A percentile compares a stretch with the other conserved stretches of the same genome.
Evolutionary conservation across 2,888 invertebrate genomes (phyloP).

Genomic region (Drosophila diplacantha): DNA sequence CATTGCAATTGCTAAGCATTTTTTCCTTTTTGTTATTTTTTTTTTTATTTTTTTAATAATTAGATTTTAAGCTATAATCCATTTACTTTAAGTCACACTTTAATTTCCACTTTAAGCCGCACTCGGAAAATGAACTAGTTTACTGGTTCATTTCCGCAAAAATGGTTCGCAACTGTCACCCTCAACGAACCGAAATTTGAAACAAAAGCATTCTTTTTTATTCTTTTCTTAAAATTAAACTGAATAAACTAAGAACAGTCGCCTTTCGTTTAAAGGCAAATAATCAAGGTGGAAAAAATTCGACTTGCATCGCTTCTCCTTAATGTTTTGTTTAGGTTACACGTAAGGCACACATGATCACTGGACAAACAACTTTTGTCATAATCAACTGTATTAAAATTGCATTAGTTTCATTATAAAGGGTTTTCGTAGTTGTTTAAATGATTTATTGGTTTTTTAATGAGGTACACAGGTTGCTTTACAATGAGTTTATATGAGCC

Average conservation of each 20-base stretch:
- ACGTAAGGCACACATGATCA: slow-evolving; percentile 32
- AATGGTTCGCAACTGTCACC: slow-evolving; percentile 4
- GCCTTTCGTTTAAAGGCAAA: background rate
- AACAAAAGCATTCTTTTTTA: slow-evolving; percentile 2
- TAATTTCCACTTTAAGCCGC: background rate
- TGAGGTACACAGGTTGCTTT: slow-evolving; percentile 16
- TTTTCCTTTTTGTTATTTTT: no score
- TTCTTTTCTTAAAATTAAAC: slow-evolving; percentile 7
- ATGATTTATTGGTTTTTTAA: slow-evolving; percentile 18
- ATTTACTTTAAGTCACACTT: background rate
- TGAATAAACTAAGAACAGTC: slow-evolving; percentile 28
- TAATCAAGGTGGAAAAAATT: slow-evolving; percentile 3
- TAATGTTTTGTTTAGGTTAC: slow-evolving; percentile 11
- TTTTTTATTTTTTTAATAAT: no score
- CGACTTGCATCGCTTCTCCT: slow-evolving; percentile 4
- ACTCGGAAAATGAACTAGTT: background rate
- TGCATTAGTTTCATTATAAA: background rate
- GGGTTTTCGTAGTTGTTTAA: background rate
- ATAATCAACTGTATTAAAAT: background rate
- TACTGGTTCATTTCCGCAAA: slow-evolving; percentile 4
- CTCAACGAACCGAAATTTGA: slow-evolving; percentile 5
- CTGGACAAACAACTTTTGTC: background rate
- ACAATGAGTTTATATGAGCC: slow-evolving; percentile 7
- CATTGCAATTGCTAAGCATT: background rate
- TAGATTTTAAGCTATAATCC: background rate